Base-by-base conservation (phyloP, 1,140 invertebrate species). In the Zaprionus ghesquierei region DNA sequence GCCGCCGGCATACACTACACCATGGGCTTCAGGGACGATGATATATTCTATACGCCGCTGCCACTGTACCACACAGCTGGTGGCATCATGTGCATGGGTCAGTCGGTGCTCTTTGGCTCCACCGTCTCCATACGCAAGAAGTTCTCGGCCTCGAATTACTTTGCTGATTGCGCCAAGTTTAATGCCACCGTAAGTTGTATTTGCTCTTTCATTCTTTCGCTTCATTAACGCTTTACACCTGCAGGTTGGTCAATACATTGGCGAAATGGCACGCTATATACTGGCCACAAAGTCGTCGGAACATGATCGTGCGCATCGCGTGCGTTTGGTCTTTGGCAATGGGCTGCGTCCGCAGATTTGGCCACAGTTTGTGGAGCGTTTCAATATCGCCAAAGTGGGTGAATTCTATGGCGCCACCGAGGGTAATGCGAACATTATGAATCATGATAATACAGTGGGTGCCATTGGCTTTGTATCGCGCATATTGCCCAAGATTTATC, bases 361-460 rank as follows among this genome's bases (percentile, higher is more conserved):
- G 99, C 93, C 93, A 6, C 95, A 98, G 75, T 99, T 99, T 92
- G 94, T 97, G 1, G 94, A 96, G 18, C 94, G 98, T 64, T 99
- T 99, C 91, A 95, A 96, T 53, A 97, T 99, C 55, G 93, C 95
- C 46, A 93, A 94, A 65, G 97, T 99, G 60, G 95, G 95, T 13
- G 98, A 99, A 93, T 98, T 99, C 92, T 99, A 99, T 92, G 98
- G 98, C 6, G 98, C 98, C 9, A 99, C 98, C 0, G 98, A 99
- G 93, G 98, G 98, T 75, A 99, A 99, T 92, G 97, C 97, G 33
- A 99, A 98, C 92, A 97, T 97, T 49, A 98, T 98, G 3, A 99
- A 99, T 89, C 94, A 96, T 29, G 97, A 98, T 79, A 97, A 97
- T 79, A 98, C 95, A 1, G 94, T 97, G 15, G 99, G 98, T 25